Base-by-base conservation (phyloP, 1,140 invertebrate genomes). In the Drosophila lacertosa region DNA sequence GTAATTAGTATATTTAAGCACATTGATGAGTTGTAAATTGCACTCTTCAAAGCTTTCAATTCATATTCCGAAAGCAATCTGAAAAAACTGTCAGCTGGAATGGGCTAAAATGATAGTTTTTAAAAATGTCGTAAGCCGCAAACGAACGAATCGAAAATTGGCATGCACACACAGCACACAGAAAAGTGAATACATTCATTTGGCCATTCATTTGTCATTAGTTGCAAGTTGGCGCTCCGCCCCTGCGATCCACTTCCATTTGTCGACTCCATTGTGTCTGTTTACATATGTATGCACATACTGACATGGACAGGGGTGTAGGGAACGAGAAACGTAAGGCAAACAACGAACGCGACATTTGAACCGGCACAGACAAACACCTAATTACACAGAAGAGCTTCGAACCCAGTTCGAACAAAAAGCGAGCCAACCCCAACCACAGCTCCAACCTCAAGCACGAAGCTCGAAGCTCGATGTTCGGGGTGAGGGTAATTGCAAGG, bases 301-400 rank as follows among this genome's bases (percentile, higher is more conserved):
- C 26, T 37, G 2, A 20, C 10, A 39, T 9, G 15, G 11, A 45
- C 10, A 24, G 3, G 26, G 50, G 26, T 10, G 44, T 22, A 35
- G 4, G 13, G 7, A 13, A 13, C 13, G 18, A 44, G 33, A 40
- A 39, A 15, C 32, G 40, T 40, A 40, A 65, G 64, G 70, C 51
- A 77, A 83, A 66, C 67, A 86, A 82, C 67, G 81, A 84, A 82
- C 74, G 82, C 65, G 81, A 88, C 81, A 86, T 86, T 86, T 86
- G 82, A 86, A 81, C 81, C 40, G 33, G 35, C n/a, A 66, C 76
- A 71, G 81, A 80, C 82, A 86, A 88, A 77, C 81, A 81, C 69
- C 81, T 86, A 86, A 86, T 86, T 86, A 82, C 81, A 86, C 74
- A 69, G 45, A 50, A 67, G 37, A 32, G 48, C 47, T 37, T 42